Conservation (phyloP, 2,113 vertebrate species). For the Hemiscyllium ocellatum region DNA sequence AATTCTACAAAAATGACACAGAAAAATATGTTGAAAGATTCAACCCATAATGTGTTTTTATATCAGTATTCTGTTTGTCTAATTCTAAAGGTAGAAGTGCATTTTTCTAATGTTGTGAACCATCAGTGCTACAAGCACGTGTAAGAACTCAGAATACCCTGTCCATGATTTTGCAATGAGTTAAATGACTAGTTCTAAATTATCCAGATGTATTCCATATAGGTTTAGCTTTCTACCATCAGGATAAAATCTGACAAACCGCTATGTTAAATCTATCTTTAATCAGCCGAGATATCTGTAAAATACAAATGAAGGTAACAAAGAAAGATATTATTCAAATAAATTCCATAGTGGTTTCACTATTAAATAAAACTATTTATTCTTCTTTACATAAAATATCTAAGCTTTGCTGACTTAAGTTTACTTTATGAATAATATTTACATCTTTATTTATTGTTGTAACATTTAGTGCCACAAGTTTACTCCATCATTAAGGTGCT, state of each 20-base stretch:
- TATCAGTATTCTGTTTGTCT: not conserved
- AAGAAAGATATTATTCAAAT: not conserved
- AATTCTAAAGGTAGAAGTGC: not conserved
- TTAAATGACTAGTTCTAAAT: not conserved
- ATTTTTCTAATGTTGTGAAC: not conserved
- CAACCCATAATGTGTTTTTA: not conserved
- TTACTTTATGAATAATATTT: slow-evolving; percentile 8
- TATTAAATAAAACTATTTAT: not conserved
- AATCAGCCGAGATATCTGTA: not conserved
- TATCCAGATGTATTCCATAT: not conserved
- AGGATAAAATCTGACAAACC: not conserved
- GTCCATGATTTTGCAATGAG: not conserved
- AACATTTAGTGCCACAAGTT: not conserved
- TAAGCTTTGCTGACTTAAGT: not conserved
- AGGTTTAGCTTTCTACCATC: not conserved
- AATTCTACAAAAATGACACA: too few species aligned
- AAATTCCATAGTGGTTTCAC: not conserved
- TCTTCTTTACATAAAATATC: not conserved
- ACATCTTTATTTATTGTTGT: not conserved
- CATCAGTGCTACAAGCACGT: not conserved
- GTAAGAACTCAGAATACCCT: not conserved
- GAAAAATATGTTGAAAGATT: too few species aligned
- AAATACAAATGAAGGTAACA: not conserved
- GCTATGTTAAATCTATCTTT: not conserved
- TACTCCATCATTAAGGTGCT: slow-evolving; percentile 13